phyloP scores from a whole-genome alignment of 2,888 invertebrate species.

The Pasiphila rectangulata region DNA sequence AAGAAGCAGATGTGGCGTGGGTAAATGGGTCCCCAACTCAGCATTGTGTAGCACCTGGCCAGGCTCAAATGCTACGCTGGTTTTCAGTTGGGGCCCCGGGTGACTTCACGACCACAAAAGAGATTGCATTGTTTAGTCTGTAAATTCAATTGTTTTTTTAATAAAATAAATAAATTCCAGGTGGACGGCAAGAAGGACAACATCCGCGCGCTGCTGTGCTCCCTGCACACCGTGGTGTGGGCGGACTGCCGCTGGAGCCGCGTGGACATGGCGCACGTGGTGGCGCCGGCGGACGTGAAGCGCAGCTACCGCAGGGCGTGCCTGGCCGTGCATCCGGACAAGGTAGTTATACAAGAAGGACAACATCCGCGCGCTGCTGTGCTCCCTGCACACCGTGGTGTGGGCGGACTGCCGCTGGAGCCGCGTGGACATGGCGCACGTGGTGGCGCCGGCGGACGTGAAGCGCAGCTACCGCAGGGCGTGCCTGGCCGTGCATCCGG shows the following conservation, averaged over 20 bases:
- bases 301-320: slow-evolving; percentile 97
- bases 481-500: slow-evolving; percentile 98
- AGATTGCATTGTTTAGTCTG: no score
- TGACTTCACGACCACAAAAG: no score
- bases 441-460: slow-evolving; percentile 95
- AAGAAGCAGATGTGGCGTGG: no score
- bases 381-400: slow-evolving; percentile 95
- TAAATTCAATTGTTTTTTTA: no score
- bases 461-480: slow-evolving; percentile 97
- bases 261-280: slow-evolving; percentile 96
- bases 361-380: slow-evolving; percentile 96
- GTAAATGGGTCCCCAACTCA: no score
- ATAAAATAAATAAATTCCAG: slow-evolving; percentile 66
- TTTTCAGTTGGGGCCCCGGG: no score
- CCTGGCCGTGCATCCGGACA: slow-evolving; percentile 98
- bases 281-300: slow-evolving; percentile 95
- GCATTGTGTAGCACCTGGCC: no score
- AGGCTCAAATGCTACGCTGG: no score
- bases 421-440: slow-evolving; percentile 95
- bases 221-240: slow-evolving; percentile 96
- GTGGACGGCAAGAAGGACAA: slow-evolving; percentile 98
- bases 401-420: slow-evolving; percentile 97
- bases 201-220: slow-evolving; percentile 96
- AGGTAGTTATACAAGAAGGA: slow-evolving; percentile 86
- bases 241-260: slow-evolving; percentile 95